These are phyloP conservation scores for Sphinx pinastri DNA, from an alignment of 2,888 invertebrate species.

Conservation along the genomic window DNA sequence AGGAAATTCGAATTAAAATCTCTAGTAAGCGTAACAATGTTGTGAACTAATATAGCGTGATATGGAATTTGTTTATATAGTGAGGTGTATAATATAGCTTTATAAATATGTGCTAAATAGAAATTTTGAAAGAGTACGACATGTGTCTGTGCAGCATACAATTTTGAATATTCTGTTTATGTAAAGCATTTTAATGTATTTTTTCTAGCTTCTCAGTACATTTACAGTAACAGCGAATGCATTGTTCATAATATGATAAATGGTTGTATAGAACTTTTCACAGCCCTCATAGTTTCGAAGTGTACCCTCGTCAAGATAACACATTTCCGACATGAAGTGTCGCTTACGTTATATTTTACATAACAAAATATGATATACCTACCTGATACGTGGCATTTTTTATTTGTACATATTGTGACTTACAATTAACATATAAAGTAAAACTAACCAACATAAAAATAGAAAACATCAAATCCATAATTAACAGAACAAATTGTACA, in stretches of 20 bases:
- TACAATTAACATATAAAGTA: not conserved
- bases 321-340: constrained; percentile 6
- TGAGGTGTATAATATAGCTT: not conserved
- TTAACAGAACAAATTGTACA: not conserved
- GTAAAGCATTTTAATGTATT: not conserved
- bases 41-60: not conserved
- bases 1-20: not conserved
- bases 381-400: too few species aligned
- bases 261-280: constrained; percentile 1
- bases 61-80: not conserved
- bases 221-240: not conserved
- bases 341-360: not conserved
- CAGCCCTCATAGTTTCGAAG: not conserved
- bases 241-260: not conserved
- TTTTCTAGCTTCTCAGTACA: not conserved
- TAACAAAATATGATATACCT: not conserved
- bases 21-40: not conserved
- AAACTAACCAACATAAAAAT: not conserved
- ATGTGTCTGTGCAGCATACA: not conserved
- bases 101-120: not conserved
- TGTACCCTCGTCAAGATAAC: constrained; percentile 6
- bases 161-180: not conserved
- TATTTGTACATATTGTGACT: not conserved
- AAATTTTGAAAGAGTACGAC: not conserved
- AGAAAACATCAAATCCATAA: not conserved